A percentile compares a stretch with the other conserved stretches of the same genome.
Conservation (phyloP, 1,140 invertebrate genomes). For the Conus betulinus region DNA sequence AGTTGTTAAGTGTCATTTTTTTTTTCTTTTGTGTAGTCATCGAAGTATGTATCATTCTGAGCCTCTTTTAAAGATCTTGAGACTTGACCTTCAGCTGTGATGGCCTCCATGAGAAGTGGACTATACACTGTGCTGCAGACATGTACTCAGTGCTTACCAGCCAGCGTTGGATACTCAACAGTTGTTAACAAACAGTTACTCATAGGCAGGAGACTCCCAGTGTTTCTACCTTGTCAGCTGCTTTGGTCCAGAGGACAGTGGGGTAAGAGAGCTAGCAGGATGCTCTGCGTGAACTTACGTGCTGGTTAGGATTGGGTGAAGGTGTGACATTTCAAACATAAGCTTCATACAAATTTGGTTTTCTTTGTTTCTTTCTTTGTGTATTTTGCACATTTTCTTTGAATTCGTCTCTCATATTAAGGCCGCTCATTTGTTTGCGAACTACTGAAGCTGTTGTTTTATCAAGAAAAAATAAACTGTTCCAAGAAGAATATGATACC, state of each 20-base stretch:
- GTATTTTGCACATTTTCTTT: too few species aligned
- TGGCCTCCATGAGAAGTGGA: constrained; percentile 16
- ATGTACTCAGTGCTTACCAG: background rate
- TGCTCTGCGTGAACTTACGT: too few species aligned
- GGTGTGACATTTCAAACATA: too few species aligned
- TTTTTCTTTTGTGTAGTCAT: background rate
- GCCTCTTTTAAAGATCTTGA: background rate
- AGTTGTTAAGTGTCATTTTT: too few species aligned
- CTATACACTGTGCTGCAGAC: background rate
- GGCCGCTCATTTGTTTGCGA: too few species aligned
- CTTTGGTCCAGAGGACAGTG: background rate
- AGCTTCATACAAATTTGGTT: too few species aligned
- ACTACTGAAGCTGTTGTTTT: too few species aligned
- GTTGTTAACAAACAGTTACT: background rate
- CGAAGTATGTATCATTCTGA: background rate
- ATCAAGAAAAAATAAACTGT: too few species aligned
- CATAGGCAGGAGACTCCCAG: background rate
- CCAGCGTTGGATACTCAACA: background rate
- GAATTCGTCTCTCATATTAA: too few species aligned
- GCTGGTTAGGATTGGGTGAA: too few species aligned
- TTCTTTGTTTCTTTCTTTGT: too few species aligned
- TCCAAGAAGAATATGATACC: too few species aligned
- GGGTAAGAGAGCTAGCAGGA: background rate
- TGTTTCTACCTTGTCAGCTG: background rate
- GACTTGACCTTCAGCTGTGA: constrained; percentile 11